A percentile compares a stretch with the other conserved stretches of the same genome.
Evolutionary conservation across 2,797 vertebrate species (phyloP).

Genomic region (Tarsius wallacei): DNA sequence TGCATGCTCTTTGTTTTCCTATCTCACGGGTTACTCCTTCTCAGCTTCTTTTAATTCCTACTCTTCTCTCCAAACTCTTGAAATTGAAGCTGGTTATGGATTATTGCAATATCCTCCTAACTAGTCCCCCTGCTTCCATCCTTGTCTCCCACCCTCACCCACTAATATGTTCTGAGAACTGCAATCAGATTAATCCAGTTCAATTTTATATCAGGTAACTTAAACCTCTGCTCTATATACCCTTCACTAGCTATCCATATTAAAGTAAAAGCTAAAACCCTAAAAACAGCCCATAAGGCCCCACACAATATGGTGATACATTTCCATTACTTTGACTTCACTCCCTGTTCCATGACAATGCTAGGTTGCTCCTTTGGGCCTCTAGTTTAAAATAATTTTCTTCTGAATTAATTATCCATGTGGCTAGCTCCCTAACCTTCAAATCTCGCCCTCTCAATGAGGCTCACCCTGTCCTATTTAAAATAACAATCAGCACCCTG

Average conservation of each 20-base stretch:
- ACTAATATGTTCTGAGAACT: neutral
- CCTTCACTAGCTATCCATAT: neutral
- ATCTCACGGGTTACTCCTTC: neutral
- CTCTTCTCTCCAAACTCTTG: neutral
- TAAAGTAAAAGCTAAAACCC: neutral
- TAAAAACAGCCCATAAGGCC: neutral
- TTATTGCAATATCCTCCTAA: neutral
- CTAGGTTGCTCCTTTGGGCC: neutral
- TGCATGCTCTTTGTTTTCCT: neutral
- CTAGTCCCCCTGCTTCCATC: neutral
- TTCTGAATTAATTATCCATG: neutral
- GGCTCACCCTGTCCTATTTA: neutral
- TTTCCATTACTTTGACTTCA: neutral
- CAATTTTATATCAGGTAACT: neutral
- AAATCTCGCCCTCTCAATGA: slow-evolving; percentile 19
- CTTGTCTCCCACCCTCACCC: neutral
- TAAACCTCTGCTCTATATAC: neutral
- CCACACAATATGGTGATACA: neutral
- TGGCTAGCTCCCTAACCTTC: neutral
- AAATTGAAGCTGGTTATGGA: neutral
- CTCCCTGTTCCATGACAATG: neutral
- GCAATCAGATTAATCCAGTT: neutral
- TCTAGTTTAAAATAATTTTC: slow-evolving; percentile 6
- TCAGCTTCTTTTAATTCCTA: neutral
- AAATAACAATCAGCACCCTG: neutral